Evolutionary conservation across 1,140 invertebrate genomes (phyloP).

Genomic region (Marisa cornuarietis): DNA sequence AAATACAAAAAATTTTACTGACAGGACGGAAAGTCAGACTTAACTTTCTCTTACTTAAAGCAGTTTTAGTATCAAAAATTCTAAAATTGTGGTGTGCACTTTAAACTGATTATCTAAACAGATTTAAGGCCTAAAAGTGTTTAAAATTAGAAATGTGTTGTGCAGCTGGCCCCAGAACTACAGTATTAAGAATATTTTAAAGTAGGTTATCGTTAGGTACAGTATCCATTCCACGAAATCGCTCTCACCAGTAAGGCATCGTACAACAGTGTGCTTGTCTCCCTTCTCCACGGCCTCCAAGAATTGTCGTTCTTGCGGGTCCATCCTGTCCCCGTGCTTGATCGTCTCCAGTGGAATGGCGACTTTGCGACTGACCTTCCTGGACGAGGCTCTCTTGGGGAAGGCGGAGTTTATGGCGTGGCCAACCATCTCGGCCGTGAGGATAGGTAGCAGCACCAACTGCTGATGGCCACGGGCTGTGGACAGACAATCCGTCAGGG

Average conservation of each 20-base stretch:
- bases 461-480: background rate
- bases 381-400: background rate
- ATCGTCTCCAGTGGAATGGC: conserved; percentile 58
- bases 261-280: conserved; percentile 69
- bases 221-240: too few species aligned
- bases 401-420: conserved; percentile 5
- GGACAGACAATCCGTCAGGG: background rate
- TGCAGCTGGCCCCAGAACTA: too few species aligned
- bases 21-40: too few species aligned
- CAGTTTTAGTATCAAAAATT: too few species aligned
- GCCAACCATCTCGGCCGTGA: conserved; percentile 9
- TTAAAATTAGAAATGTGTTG: too few species aligned
- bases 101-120: too few species aligned
- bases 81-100: too few species aligned
- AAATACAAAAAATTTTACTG: too few species aligned
- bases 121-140: too few species aligned
- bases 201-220: too few species aligned
- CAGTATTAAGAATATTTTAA: too few species aligned
- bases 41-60: too few species aligned
- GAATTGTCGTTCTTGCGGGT: conserved; percentile 67
- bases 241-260: conserved; percentile 62
- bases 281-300: conserved; percentile 71
- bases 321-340: conserved; percentile 62
- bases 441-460: conserved; percentile 6
- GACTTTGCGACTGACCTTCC: conserved; percentile 24